Percentiles rank a stretch among this genome's conserved stretches.
phyloP scores from a whole-genome alignment of 1,140 invertebrate genomes.

The Drosophila lini region DNA sequence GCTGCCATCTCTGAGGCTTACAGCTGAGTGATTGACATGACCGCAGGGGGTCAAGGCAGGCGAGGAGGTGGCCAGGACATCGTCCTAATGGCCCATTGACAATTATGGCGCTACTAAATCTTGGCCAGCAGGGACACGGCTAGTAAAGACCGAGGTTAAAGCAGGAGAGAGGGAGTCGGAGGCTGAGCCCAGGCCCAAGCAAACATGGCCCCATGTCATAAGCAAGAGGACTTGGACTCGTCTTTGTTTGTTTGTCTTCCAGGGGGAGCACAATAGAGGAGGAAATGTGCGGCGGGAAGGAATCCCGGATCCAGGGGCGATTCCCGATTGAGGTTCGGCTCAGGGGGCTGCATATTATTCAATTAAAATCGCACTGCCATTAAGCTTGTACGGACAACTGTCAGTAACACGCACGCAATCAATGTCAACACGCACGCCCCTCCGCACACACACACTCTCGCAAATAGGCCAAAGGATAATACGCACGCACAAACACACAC shows the following conservation, averaged over 20 bases:
- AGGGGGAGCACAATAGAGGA: slow-evolving; percentile 2
- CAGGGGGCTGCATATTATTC: slow-evolving; percentile 74
- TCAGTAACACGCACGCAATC: slow-evolving; percentile 66
- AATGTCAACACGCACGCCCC: slow-evolving; percentile 62
- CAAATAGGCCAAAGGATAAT: slow-evolving; percentile 30
- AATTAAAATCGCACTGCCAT: slow-evolving; percentile 81
- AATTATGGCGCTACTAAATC: slow-evolving; percentile 79
- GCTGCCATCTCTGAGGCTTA: slow-evolving; percentile 42
- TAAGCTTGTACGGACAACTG: slow-evolving; percentile 75
- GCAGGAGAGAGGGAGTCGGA: not conserved
- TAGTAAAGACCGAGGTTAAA: slow-evolving; percentile 1
- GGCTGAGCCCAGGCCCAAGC: slow-evolving; percentile 17
- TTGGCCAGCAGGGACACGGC: slow-evolving; percentile 43
- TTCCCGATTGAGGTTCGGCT: slow-evolving; percentile 17
- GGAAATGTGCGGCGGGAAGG: not conserved
- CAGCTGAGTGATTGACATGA: slow-evolving; percentile 64
- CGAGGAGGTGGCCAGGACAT: slow-evolving; percentile 22
- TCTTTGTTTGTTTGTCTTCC: slow-evolving; percentile 35
- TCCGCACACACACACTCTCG: slow-evolving; percentile 20
- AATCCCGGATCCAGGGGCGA: not conserved
- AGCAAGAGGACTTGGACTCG: slow-evolving; percentile 26
- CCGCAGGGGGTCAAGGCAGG: slow-evolving; percentile 49
- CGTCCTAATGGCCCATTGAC: slow-evolving; percentile 75
- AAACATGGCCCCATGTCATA: slow-evolving; percentile 48
- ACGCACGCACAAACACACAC: slow-evolving; percentile 9